Evolutionary conservation across 2,113 vertebrate species (phyloP).

Genomic region (Sterna hirundo): DNA sequence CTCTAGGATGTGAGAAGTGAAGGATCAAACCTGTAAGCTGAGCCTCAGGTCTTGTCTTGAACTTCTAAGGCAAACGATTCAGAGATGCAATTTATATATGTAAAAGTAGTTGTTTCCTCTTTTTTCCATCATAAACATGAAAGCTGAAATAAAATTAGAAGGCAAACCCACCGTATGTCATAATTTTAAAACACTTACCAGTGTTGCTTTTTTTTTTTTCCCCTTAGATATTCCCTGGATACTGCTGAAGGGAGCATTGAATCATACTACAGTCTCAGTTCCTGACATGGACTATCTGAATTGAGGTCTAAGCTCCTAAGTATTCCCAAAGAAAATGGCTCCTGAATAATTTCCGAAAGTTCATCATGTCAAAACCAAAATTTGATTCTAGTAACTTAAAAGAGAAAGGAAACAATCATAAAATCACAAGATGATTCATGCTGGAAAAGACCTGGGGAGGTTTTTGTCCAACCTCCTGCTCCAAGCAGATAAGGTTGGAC

Average conservation of each 20-base stretch:
- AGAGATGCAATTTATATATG: neutral
- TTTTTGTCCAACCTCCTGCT: neutral
- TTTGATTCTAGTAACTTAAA: neutral
- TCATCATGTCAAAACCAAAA: neutral
- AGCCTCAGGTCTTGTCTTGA: neutral
- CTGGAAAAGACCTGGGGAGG: neutral
- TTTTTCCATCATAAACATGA: neutral
- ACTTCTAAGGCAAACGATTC: neutral
- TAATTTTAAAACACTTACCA: neutral
- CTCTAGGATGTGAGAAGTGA: neutral
- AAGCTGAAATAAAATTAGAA: neutral
- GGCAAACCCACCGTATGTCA: neutral
- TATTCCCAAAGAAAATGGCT: neutral
- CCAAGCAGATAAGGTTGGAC: neutral
- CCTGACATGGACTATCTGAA: neutral
- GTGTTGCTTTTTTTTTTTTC: neutral
- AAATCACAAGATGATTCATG: neutral
- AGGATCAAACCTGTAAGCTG: neutral
- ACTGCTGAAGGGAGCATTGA: neutral
- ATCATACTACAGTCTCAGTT: neutral
- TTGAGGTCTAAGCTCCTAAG: neutral
- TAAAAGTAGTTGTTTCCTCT: neutral
- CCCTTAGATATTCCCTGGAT: too few relatives aligned
- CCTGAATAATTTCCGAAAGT: neutral
- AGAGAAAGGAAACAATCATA: neutral